phyloP scores from a whole-genome alignment of 1,140 invertebrate species.

The Eumeta japonica region DNA sequence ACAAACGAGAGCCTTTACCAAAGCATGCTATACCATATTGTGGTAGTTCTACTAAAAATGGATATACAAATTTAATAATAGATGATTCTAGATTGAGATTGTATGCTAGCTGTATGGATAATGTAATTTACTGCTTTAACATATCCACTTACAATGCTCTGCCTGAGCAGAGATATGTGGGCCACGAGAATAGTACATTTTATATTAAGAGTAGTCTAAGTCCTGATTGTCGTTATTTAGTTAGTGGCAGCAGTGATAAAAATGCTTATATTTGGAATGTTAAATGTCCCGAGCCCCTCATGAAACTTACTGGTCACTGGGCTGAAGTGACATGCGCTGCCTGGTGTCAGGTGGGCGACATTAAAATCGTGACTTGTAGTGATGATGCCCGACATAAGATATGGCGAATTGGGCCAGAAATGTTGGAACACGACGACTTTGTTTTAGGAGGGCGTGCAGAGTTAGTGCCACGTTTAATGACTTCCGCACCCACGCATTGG shows the following conservation, averaged over 20 bases:
- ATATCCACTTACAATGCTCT: constrained; percentile 67
- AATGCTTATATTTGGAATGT: constrained; percentile 83
- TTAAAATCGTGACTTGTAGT: constrained; percentile 73
- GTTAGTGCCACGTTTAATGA: constrained; percentile 28
- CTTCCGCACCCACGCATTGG: constrained; percentile 25
- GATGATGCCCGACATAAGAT: constrained; percentile 77
- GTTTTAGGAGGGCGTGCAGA: constrained; percentile 59
- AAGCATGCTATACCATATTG: constrained; percentile 70
- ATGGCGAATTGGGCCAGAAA: constrained; percentile 69
- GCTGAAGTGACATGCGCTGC: constrained; percentile 83
- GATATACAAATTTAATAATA: constrained; percentile 76
- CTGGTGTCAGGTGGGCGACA: constrained; percentile 63
- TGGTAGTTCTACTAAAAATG: constrained; percentile 66
- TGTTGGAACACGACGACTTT: constrained; percentile 43
- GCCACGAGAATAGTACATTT: constrained; percentile 75
- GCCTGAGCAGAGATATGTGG: constrained; percentile 64
- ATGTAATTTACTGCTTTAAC: constrained; percentile 82
- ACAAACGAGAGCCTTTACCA: constrained; percentile 69
- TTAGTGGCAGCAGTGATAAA: constrained; percentile 82
- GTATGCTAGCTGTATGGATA: constrained; percentile 85
- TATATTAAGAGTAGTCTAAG: constrained; percentile 81
- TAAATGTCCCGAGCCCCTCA: constrained; percentile 62
- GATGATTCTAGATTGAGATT: constrained; percentile 68
- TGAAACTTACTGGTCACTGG: constrained; percentile 70
- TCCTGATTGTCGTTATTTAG: constrained; percentile 73